Percentiles rank a stretch among this genome's conserved stretches.
Conservation (phyloP, 2,113 vertebrate genomes). For the Zosterops lateralis region DNA sequence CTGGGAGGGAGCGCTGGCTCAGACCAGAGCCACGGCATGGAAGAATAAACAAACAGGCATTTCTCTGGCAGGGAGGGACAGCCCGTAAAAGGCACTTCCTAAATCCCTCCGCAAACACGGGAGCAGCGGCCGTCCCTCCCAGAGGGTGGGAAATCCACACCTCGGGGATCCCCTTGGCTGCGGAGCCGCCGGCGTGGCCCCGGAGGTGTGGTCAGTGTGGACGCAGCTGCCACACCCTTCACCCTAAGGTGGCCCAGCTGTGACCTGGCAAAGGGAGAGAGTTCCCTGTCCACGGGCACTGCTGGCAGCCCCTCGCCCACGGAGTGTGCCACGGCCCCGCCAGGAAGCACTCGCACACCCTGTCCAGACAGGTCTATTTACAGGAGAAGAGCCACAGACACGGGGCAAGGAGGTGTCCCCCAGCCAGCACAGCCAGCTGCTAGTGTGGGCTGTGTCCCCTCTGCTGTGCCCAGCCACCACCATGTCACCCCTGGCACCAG, state of each 20-base stretch:
- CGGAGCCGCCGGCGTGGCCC: neutral
- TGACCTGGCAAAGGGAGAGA: rapidly evolving
- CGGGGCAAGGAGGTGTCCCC: neutral
- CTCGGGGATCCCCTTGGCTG: rapidly evolving
- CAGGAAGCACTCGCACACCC: neutral
- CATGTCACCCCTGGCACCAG: neutral
- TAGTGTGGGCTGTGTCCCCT: neutral
- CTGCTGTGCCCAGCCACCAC: neutral
- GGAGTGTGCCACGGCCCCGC: neutral
- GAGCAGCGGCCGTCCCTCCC: neutral
- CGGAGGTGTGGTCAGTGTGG: rapidly evolving
- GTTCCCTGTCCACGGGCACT: rapidly evolving
- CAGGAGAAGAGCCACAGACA: neutral
- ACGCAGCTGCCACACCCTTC: rapidly evolving
- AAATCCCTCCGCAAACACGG: rapidly evolving
- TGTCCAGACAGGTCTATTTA: neutral
- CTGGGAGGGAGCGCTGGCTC: neutral
- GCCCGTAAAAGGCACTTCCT: neutral
- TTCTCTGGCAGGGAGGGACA: rapidly evolving
- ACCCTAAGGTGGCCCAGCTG: neutral
- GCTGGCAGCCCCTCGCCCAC: rapidly evolving
- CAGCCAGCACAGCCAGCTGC: neutral
- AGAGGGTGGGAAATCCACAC: neutral
- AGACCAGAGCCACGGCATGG: rapidly evolving
- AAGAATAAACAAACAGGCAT: neutral